Percentiles rank a stretch among this genome's conserved stretches.
These are phyloP conservation scores for Heteractis magnifica DNA, from an alignment of 92 coral and sea anemone species.

Conservation along the genomic window DNA sequence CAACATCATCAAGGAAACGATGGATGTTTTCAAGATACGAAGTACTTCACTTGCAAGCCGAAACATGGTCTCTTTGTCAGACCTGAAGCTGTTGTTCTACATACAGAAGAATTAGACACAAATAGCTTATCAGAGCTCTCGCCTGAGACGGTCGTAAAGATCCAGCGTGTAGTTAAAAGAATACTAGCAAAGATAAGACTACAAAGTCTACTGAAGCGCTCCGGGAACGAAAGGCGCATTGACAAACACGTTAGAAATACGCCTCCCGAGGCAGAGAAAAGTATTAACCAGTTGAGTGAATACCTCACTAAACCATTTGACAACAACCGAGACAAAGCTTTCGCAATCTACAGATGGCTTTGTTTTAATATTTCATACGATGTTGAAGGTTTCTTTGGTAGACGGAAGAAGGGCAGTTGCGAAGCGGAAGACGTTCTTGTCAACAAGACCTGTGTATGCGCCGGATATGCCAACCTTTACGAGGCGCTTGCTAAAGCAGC, in stretches of 20 bases:
- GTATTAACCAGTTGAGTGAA: constrained; percentile 56
- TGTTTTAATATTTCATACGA: constrained; percentile 68
- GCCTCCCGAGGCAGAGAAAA: constrained; percentile 57
- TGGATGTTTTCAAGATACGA: constrained; percentile 44
- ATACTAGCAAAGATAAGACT: constrained; percentile 54
- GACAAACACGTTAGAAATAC: constrained; percentile 63
- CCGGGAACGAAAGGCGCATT: constrained; percentile 56
- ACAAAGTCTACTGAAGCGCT: constrained; percentile 58
- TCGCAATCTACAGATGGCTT: constrained; percentile 79
- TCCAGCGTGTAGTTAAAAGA: constrained; percentile 58
- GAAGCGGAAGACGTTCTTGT: constrained; percentile 49
- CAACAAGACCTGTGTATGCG: constrained; percentile 43
- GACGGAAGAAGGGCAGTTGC: constrained; percentile 39
- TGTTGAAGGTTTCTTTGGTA: constrained; percentile 69
- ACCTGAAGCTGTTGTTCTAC: constrained; percentile 53
- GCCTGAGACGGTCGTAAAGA: constrained; percentile 46
- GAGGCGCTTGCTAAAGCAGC: constrained; percentile 58
- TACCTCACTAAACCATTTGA: constrained; percentile 69
- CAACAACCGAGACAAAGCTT: constrained; percentile 61
- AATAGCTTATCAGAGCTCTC: constrained; percentile 36
- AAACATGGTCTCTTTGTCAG: constrained; percentile 71
- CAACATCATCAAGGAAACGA: constrained; percentile 65
- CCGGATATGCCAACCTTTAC: constrained; percentile 68
- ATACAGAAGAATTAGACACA: constrained; percentile 30
- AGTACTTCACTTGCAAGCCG: constrained; percentile 59